phyloP scores from a whole-genome alignment of 2,113 vertebrate genomes.

The Strix uralensis region DNA sequence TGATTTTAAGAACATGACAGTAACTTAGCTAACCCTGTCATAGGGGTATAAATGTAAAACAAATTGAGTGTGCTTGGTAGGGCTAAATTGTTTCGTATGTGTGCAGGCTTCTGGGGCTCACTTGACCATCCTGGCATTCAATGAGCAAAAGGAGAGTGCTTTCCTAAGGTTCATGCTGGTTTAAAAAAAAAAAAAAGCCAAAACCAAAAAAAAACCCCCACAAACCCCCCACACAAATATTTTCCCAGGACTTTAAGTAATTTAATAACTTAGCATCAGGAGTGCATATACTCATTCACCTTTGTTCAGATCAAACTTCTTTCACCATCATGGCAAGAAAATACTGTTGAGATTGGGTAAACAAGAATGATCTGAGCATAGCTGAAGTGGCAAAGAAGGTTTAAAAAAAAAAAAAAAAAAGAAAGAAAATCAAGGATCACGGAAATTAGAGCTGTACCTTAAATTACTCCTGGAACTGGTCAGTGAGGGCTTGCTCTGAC shows the following conservation, averaged over 20 bases:
- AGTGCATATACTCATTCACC: not conserved
- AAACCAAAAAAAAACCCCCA: not conserved
- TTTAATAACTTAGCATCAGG: not conserved
- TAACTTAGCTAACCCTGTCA: not conserved
- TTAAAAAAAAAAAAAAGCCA: not conserved
- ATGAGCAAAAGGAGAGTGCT: not conserved
- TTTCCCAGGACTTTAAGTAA: not conserved
- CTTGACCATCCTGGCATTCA: not conserved
- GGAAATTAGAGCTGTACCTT: not conserved
- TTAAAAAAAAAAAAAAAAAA: not conserved
- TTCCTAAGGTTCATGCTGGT: not conserved
- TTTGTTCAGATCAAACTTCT: not conserved
- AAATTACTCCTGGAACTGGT: not conserved
- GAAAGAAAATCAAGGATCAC: not conserved
- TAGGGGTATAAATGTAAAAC: not conserved
- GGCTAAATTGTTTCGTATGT: not conserved
- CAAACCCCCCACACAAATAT: not conserved
- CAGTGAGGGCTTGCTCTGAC: not conserved
- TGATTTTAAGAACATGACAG: not conserved
- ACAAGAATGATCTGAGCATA: not conserved
- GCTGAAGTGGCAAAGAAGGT: not conserved
- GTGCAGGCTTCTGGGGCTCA: not conserved
- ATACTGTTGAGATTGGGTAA: not conserved
- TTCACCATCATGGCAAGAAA: not conserved
- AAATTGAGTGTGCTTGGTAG: not conserved